These are phyloP conservation scores for Latrodectus elegans DNA, from an alignment of 2,888 invertebrate species.

Conservation along the genomic window DNA sequence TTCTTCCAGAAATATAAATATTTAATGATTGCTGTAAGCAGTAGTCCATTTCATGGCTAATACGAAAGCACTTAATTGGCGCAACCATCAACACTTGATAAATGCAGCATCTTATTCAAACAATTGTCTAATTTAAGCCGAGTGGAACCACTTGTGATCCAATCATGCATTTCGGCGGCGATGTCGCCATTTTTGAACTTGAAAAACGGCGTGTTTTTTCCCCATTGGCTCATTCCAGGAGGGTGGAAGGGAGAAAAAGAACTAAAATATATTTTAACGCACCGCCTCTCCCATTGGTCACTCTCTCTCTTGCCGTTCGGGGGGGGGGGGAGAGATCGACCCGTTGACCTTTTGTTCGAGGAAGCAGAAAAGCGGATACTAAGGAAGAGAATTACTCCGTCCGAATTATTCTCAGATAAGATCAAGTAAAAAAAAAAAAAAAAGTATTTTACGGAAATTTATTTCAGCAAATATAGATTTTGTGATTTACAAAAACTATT, in stretches of 20 bases:
- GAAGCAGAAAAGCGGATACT: too few species aligned
- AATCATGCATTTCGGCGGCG: not conserved
- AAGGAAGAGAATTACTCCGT: too few species aligned
- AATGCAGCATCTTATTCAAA: not conserved
- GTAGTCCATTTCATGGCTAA: too few species aligned
- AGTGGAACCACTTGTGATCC: constrained; percentile 2
- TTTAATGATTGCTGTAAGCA: too few species aligned
- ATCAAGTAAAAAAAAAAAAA: too few species aligned
- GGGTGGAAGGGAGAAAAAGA: not conserved
- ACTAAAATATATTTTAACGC: not conserved
- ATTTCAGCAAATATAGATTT: too few species aligned
- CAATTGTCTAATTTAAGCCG: not conserved
- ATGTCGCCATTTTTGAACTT: not conserved
- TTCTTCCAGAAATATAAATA: too few species aligned
- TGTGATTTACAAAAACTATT: too few species aligned
- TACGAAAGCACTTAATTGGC: too few species aligned
- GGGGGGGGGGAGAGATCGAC: not conserved
- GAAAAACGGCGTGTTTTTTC: not conserved
- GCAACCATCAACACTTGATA: not conserved
- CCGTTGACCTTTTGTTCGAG: not conserved
- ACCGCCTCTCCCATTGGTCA: not conserved
- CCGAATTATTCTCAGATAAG: too few species aligned
- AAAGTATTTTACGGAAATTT: too few species aligned
- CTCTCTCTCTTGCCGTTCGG: not conserved
- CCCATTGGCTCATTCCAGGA: not conserved